phyloP scores from a whole-genome alignment of 2,888 invertebrate genomes.

The Drosophila paramelanica region DNA sequence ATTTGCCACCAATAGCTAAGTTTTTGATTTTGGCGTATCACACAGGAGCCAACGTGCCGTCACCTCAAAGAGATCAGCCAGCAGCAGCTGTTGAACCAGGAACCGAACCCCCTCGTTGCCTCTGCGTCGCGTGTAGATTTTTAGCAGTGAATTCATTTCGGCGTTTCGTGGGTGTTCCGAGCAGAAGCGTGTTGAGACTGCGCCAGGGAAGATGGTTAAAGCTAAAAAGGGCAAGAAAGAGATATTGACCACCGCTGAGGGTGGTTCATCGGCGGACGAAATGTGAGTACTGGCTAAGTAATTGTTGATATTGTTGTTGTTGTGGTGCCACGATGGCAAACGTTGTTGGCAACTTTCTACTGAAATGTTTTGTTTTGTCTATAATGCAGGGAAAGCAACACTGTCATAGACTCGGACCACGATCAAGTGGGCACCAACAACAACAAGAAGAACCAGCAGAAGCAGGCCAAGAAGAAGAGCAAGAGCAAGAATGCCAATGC shows the following conservation, averaged over 20 bases:
- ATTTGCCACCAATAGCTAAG: slow-evolving; percentile 15
- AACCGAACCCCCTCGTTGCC: slow-evolving; percentile 31
- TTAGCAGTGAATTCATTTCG: slow-evolving; percentile 73
- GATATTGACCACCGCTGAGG: slow-evolving; percentile 84
- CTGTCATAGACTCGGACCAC: slow-evolving; percentile 72
- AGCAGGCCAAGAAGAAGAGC: slow-evolving; percentile 78
- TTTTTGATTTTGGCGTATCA: slow-evolving; percentile 14
- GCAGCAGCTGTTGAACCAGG: slow-evolving; percentile 16
- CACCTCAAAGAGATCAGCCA: slow-evolving; percentile 8
- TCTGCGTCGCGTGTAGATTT: slow-evolving; percentile 68
- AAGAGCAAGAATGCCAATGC: slow-evolving; percentile 73
- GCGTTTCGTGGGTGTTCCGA: slow-evolving; percentile 69
- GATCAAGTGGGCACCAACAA: slow-evolving; percentile 83
- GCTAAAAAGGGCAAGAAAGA: slow-evolving; percentile 93
- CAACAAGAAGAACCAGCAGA: slow-evolving; percentile 83
- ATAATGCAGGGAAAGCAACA: slow-evolving; percentile 87
- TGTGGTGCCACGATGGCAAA: slow-evolving; percentile 40
- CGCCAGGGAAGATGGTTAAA: slow-evolving; percentile 89
- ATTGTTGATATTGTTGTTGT: slow-evolving; percentile 21
- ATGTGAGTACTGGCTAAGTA: slow-evolving; percentile 86
- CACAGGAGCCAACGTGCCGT: slow-evolving; percentile 17
- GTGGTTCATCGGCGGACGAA: slow-evolving; percentile 88
- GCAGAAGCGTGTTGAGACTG: slow-evolving; percentile 84
- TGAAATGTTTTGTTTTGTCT: slow-evolving; percentile 9
- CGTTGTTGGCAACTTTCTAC: slow-evolving; percentile 67